Evolutionary conservation across 2,113 vertebrate species (phyloP).

Genomic region (Spilogale gracilis): DNA sequence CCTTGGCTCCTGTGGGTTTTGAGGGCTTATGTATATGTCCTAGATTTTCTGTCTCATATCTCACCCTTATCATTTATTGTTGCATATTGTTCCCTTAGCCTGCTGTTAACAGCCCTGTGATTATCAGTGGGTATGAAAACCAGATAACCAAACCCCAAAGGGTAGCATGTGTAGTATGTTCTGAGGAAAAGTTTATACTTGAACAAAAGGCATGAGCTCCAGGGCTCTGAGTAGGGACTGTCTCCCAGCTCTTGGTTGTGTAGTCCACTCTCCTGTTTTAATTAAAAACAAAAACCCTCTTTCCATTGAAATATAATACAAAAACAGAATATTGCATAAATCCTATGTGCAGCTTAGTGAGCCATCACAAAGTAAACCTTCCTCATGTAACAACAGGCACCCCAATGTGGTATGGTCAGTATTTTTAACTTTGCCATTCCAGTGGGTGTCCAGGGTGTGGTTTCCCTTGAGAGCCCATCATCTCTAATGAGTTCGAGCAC

Average conservation of each 20-base stretch:
- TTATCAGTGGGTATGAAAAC: neutral
- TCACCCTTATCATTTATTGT: neutral
- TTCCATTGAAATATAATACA: neutral
- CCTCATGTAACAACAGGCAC: neutral
- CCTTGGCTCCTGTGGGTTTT: neutral
- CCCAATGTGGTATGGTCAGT: rapidly evolving
- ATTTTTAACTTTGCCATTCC: neutral
- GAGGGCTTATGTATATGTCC: neutral
- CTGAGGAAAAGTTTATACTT: neutral
- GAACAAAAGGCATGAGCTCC: neutral
- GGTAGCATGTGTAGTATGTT: neutral
- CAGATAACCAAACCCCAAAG: neutral
- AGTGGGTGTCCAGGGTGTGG: no score
- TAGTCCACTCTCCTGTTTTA: neutral
- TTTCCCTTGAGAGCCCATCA: neutral
- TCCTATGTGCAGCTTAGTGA: neutral
- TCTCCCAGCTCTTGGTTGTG: neutral
- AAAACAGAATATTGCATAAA: neutral
- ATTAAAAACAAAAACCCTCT: neutral
- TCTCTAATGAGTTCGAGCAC: neutral
- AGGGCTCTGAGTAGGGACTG: neutral
- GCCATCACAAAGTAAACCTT: neutral
- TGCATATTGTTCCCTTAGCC: neutral
- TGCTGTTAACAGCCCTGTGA: neutral
- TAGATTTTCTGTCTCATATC: neutral